Percentiles rank a stretch among this genome's conserved stretches.
phyloP scores from a whole-genome alignment of 2,888 invertebrate genomes.

The Gymnoscelis rufifasciata region DNA sequence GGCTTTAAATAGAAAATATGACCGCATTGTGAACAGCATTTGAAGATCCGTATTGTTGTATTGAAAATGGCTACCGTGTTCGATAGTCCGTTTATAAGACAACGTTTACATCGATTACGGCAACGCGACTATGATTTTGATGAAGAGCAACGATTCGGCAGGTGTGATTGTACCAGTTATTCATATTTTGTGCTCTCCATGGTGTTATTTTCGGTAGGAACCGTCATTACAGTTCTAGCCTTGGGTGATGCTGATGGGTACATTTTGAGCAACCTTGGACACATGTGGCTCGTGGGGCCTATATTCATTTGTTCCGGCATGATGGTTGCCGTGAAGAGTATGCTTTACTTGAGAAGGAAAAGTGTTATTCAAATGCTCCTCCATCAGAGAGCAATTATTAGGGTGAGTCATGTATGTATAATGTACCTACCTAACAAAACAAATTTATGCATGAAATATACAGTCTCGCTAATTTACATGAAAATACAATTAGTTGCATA shows the following conservation, averaged over 20 bases:
- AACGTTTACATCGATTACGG: conserved; percentile 79
- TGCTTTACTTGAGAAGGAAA: conserved; percentile 81
- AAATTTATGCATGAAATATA: conserved; percentile 2
- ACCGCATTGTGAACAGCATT: conserved; percentile 30
- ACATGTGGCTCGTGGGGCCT: conserved; percentile 84
- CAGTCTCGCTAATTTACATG: conserved; percentile 1
- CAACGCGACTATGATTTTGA: conserved; percentile 80
- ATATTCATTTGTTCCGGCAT: conserved; percentile 83
- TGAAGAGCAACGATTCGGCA: conserved; percentile 80
- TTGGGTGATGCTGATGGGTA: conserved; percentile 81
- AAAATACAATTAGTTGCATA: no score
- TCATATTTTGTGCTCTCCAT: conserved; percentile 81
- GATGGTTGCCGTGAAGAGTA: conserved; percentile 84
- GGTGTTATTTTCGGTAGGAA: conserved; percentile 81
- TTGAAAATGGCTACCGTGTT: conserved; percentile 81
- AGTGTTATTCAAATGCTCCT: conserved; percentile 83
- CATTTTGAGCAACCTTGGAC: conserved; percentile 80
- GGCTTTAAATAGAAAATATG: conserved; percentile 13
- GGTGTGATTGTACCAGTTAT: conserved; percentile 83
- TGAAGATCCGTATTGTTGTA: conserved; percentile 7
- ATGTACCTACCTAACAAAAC: conserved; percentile 1
- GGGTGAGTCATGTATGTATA: conserved; percentile 61
- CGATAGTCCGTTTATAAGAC: conserved; percentile 80
- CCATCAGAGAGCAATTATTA: conserved; percentile 80
- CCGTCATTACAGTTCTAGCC: conserved; percentile 81